Conservation (phyloP, 2,113 vertebrate genomes). For the Parus major region DNA sequence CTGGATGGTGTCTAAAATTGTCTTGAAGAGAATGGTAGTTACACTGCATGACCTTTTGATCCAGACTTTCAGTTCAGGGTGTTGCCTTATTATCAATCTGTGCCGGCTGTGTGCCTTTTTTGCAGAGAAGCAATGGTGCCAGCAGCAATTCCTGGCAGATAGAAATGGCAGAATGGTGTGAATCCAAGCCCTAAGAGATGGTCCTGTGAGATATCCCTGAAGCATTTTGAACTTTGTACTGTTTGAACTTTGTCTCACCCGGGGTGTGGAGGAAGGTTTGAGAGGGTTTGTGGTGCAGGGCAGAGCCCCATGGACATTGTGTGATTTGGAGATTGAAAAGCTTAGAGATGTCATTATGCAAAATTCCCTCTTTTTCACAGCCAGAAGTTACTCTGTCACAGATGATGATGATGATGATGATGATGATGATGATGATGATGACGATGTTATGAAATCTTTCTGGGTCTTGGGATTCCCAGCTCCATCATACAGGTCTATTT, state of each 20-base stretch:
- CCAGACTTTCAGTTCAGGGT: neutral
- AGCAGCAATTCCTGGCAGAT: neutral
- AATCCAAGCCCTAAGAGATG: neutral
- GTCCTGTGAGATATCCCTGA: neutral
- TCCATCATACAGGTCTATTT: neutral
- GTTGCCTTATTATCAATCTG: neutral
- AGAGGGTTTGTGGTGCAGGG: neutral
- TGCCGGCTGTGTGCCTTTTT: neutral
- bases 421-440: neutral
- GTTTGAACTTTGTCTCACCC: neutral
- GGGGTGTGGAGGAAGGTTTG: neutral
- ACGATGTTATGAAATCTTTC: neutral
- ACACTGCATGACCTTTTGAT: neutral
- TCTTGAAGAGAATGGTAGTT: neutral
- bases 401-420: neutral
- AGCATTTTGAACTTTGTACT: neutral
- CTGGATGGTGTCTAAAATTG: too few relatives aligned
- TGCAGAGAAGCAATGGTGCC: neutral
- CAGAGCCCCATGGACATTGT: neutral
- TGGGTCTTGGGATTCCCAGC: neutral
- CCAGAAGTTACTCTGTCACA: neutral
- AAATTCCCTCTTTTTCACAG: neutral
- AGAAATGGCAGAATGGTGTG: neutral
- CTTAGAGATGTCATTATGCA: neutral
- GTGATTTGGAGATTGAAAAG: neutral